Evolutionary conservation across 2,888 invertebrate species (phyloP).

Genomic region (Drosophila antonietae): DNA sequence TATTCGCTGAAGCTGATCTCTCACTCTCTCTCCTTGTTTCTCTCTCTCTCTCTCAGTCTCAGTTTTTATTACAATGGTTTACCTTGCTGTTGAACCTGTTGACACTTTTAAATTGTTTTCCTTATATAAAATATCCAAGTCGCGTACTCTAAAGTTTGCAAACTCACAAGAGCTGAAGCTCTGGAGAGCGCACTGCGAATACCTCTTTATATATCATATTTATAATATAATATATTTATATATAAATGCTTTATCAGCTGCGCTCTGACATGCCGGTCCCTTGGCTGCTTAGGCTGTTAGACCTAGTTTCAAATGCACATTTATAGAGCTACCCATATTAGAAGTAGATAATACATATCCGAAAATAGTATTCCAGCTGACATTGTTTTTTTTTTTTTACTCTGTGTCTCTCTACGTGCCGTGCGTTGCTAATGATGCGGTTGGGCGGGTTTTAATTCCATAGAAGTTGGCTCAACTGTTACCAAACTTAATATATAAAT

Average conservation of each 20-base stretch:
- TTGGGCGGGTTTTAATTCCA: constrained; percentile 62
- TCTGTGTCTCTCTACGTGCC: constrained; percentile 47
- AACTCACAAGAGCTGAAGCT: constrained; percentile 23
- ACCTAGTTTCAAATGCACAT: constrained; percentile 33
- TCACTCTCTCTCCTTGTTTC: neutral
- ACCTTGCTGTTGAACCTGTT: constrained; percentile 60
- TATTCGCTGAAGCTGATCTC: constrained; percentile 2
- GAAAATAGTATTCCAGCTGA: constrained; percentile 1
- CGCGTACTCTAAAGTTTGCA: constrained; percentile 21
- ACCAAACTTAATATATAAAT: constrained; percentile 40
- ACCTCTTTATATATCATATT: constrained; percentile 19
- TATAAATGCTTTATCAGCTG: constrained; percentile 37
- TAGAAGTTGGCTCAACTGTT: constrained; percentile 46
- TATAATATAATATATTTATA: neutral
- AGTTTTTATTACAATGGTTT: constrained; percentile 37
- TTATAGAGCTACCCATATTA: constrained; percentile 9
- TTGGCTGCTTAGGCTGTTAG: constrained; percentile 51
- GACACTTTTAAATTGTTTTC: constrained; percentile 47
- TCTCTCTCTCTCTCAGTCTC: constrained; percentile 8
- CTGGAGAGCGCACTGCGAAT: constrained; percentile 18
- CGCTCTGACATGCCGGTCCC: constrained; percentile 62
- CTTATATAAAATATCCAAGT: constrained; percentile 31
- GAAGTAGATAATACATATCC: constrained; percentile 14
- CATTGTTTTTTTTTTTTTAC: constrained; percentile 12
- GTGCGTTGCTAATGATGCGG: constrained; percentile 69